Percentiles rank a stretch among this genome's conserved stretches.
Evolutionary conservation across 1,140 invertebrate genomes (phyloP).

Genomic region (Neuroterus valhalla): DNA sequence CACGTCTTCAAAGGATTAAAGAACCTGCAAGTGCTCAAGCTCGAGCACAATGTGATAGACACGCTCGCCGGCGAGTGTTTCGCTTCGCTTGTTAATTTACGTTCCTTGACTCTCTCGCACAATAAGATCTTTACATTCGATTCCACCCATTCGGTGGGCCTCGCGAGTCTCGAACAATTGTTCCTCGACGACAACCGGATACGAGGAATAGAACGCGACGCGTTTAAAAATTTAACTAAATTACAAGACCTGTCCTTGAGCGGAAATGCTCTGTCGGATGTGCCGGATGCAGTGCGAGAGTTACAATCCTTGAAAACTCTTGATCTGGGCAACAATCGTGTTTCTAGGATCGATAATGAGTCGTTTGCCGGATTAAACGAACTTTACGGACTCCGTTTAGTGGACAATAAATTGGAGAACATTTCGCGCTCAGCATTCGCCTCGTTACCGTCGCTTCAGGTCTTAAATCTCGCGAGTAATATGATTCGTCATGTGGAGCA

Average conservation of each 20-base stretch:
- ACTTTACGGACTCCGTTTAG: conserved; percentile 87
- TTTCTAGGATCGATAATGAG: conserved; percentile 85
- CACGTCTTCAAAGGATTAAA: conserved; percentile 85
- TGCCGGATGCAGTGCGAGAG: conserved; percentile 85
- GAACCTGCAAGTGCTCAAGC: conserved; percentile 84
- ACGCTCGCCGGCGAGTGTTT: conserved; percentile 85
- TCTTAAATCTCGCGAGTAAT: conserved; percentile 92
- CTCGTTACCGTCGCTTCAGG: conserved; percentile 88
- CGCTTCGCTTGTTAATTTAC: conserved; percentile 83
- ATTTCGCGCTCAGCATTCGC: conserved; percentile 87
- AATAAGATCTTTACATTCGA: conserved; percentile 84
- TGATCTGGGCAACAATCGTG: conserved; percentile 89
- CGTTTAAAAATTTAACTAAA: conserved; percentile 86
- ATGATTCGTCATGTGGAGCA: conserved; percentile 86
- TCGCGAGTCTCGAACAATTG: conserved; percentile 83
- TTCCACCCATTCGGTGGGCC: conserved; percentile 81
- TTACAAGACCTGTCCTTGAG: conserved; percentile 91
- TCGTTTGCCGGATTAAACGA: conserved; percentile 87
- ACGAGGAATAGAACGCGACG: conserved; percentile 80
- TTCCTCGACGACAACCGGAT: conserved; percentile 86
- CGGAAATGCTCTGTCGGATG: conserved; percentile 85
- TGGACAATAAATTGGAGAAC: conserved; percentile 92
- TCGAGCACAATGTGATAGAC: conserved; percentile 86
- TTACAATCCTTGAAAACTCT: conserved; percentile 85
- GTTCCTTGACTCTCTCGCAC: conserved; percentile 83